Evolutionary conservation across 37 sponge, comb jelly and placozoan genomes (phyloP), one percentile per base, ranked within the genome.

Genomic region (Cladorhizidae sp.): DNA sequence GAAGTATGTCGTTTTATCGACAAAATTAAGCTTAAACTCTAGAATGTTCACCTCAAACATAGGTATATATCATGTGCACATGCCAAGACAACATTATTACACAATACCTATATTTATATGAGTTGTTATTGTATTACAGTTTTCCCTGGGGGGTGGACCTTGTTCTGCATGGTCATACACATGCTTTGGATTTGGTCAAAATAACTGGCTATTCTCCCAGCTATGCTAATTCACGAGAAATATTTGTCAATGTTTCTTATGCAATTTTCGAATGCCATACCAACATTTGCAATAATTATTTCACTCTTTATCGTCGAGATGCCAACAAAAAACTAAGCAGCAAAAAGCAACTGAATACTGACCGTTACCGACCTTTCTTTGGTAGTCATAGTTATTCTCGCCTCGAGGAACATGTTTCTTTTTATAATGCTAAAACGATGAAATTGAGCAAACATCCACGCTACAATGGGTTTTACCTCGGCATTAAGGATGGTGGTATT

Each of bases 141-240:
- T n/a, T n/a, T n/a, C n/a, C n/a, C n/a, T n/a, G n/a, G 22, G 20
- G 11, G 62, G 62, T 21, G 62, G 62, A 61, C 7, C 5, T 28
- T 61, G 62, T 17, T 17, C 21, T 6, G 20, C 26, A 28, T 26
- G n/a, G 20, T 28, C 25, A 21, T 61, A 61, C 25, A 61, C 62
- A 6, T 61, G 62, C 25, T 61, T 26, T 22, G 26, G 21, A 61
- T 7, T 6, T 26, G 26, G 26, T 21, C 62, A 61, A 28, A 39
- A 68, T 20, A 68, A 68, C 40, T 68, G 69, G 69, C 69, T 68
- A 17, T 68, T 68, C 18, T 39, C 69, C 36, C 69, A 33, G 40
- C 40, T 68, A 68, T n/a, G n/a, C n/a, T n/a, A n/a, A n/a, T n/a
- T n/a, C n/a, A n/a, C n/a, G n/a, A n/a, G n/a, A n/a, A n/a, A 18